Percentiles rank a stretch among this genome's conserved stretches.
These are phyloP conservation scores for Sphenodon punctatus DNA, from an alignment of 2,797 vertebrate genomes.

Conservation along the genomic window DNA sequence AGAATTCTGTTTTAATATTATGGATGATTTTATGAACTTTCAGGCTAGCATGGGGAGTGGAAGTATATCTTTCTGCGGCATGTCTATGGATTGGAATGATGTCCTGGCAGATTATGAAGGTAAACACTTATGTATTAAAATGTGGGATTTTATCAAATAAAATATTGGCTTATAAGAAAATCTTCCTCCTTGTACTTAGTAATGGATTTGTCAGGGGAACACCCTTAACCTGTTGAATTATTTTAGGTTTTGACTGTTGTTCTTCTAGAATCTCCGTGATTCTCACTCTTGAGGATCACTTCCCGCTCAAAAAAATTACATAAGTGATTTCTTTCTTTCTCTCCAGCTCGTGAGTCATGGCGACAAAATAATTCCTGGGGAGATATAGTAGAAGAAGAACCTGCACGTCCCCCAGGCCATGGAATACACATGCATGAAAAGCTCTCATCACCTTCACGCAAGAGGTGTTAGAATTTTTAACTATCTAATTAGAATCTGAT, in stretches of 20 bases:
- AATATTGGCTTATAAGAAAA: background rate
- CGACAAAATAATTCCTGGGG: constrained; percentile 97
- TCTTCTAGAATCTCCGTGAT: background rate
- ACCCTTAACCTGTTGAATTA: background rate
- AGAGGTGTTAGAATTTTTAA: constrained; percentile 80
- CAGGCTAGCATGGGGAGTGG: constrained; percentile 87
- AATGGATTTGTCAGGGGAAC: background rate
- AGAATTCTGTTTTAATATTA: background rate
- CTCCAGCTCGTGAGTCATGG: constrained; percentile 92
- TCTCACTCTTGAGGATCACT: too few relatives aligned
- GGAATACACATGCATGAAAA: constrained; percentile 99
- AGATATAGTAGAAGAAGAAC: constrained; percentile 96
- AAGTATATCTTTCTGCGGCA: constrained; percentile 80
- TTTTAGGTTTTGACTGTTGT: background rate
- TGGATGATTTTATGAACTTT: constrained; percentile 11
- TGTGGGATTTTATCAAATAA: background rate
- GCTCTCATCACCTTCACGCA: constrained; percentile 94
- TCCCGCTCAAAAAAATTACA: background rate
- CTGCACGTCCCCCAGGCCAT: constrained; percentile 93
- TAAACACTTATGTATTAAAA: constrained; percentile 56
- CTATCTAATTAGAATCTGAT: background rate
- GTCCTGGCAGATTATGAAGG: constrained; percentile 97
- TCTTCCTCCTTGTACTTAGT: rapidly evolving
- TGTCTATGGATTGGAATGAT: constrained; percentile 94
- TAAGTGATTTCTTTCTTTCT: background rate